phyloP scores from a whole-genome alignment of 1,140 invertebrate genomes.

The Orchesella cincta region DNA sequence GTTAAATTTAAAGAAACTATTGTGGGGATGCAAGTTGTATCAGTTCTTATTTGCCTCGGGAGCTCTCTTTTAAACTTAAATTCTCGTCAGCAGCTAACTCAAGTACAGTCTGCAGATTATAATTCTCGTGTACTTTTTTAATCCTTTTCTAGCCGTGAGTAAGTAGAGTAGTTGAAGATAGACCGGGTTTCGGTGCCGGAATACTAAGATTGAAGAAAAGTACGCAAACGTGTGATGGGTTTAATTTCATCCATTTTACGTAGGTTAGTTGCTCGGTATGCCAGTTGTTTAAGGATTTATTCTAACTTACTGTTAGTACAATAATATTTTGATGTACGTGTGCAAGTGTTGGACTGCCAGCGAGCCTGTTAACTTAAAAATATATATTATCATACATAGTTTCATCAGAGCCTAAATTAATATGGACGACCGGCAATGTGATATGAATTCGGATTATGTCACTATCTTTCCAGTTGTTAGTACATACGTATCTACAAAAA shows the following conservation, averaged over 20 bases:
- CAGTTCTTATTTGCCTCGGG: no score
- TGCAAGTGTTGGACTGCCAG: no score
- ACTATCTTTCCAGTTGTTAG: neutral
- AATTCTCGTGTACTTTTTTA: no score
- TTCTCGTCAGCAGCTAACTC: neutral
- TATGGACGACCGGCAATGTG: constrained; percentile 5
- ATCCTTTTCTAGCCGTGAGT: neutral
- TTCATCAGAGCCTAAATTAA: constrained; percentile 5
- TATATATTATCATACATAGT: no score
- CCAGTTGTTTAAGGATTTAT: neutral
- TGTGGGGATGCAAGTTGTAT: no score
- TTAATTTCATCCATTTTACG: no score
- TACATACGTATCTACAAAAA: no score
- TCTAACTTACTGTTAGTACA: neutral
- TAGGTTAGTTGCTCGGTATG: no score
- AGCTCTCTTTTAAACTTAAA: constrained; percentile 11
- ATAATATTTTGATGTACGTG: neutral
- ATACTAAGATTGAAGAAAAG: neutral
- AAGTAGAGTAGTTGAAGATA: neutral
- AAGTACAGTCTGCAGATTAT: neutral
- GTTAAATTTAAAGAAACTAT: no score
- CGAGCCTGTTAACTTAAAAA: no score
- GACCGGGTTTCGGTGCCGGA: neutral
- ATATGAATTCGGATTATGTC: neutral
- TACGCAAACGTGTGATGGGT: neutral